Evolutionary conservation across 2,888 invertebrate genomes (phyloP), one percentile per base, ranked within the genome.

Genomic region (Pyrochroa serraticornis): DNA sequence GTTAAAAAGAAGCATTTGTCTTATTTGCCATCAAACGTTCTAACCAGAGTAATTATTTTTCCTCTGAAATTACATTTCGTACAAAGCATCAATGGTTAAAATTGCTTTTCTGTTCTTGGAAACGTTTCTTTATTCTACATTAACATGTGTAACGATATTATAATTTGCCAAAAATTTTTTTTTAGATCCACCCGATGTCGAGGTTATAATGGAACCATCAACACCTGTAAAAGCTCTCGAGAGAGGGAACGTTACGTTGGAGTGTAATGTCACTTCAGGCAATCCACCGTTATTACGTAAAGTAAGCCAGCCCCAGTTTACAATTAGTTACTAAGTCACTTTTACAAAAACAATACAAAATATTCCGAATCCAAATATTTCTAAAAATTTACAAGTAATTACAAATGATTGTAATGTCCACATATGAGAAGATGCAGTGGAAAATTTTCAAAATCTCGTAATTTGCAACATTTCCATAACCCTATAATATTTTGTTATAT

Each of bases 151-250:
- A 3, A 6, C 3, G 2, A 55, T 48, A 41, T 37, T 6, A 56
- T 8, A 39, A 39, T 12, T 39, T 39, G n/a, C n/a, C n/a, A 8
- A 10, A 39, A 39, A 43, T 14, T 66, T 64, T 59, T 66, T 76
- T 81, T 2, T 80, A 93, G 93, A 85, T 81, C 89, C 90, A 69
- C 93, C 94, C 0, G 83, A 84, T 75, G 93, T 93, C 0, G 85
- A 85, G 46, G 85, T 93, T 7, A 83, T 83, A 47, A 91, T 93
- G 89, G 87, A 88, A 65, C 89, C 91, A 1, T 84, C 87, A 3
- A 86, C 86, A 13, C 91, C 92, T 0, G 87, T 94, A 38, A 86
- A 89, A 72, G 93, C 93, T 74, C 86, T 87, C 33, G 90, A 91
- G 60, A 87, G 88, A 68, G 82, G 85, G 51, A 93, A 93, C 78